phyloP scores from a whole-genome alignment of 1,140 invertebrate genomes.

The Drosophila funebris region DNA sequence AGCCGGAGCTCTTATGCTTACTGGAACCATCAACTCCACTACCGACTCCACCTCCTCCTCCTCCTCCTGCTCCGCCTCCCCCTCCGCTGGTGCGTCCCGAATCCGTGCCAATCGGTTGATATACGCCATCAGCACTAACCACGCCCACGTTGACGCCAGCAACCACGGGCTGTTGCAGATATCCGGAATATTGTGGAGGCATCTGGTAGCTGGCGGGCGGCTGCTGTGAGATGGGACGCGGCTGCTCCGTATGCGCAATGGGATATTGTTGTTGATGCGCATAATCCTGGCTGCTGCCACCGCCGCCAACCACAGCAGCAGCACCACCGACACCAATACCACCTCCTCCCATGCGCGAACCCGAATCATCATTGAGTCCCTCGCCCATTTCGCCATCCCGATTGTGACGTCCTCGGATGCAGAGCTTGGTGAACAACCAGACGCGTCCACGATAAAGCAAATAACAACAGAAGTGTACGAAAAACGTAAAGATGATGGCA shows the following conservation, averaged over 20 bases:
- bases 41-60: constrained; percentile 11
- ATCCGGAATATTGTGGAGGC: constrained; percentile 77
- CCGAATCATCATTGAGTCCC: constrained; percentile 74
- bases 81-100: constrained; percentile 64
- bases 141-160: constrained; percentile 80
- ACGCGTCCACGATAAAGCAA: constrained; percentile 81
- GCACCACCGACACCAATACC: constrained; percentile 52
- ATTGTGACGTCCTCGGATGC: constrained; percentile 76
- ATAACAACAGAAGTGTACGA: constrained; percentile 84
- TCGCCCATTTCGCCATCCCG: constrained; percentile 80
- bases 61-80: constrained; percentile 30
- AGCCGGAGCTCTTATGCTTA: constrained; percentile 36
- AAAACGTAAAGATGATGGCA: constrained; percentile 85
- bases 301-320: constrained; percentile 62
- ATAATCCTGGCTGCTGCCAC: constrained; percentile 72
- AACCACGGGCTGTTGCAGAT: constrained; percentile 77
- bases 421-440: constrained; percentile 81
- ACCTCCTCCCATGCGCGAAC: constrained; percentile 67
- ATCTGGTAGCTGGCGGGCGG: constrained; percentile 67
- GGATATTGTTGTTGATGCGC: constrained; percentile 81
- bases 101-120: constrained; percentile 71
- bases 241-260: constrained; percentile 77
- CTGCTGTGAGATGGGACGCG: constrained; percentile 63
- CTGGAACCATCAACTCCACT: constrained; percentile 1
- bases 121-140: constrained; percentile 76